phyloP scores from a whole-genome alignment of 2,113 vertebrate genomes.

The Helogale parvula region DNA sequence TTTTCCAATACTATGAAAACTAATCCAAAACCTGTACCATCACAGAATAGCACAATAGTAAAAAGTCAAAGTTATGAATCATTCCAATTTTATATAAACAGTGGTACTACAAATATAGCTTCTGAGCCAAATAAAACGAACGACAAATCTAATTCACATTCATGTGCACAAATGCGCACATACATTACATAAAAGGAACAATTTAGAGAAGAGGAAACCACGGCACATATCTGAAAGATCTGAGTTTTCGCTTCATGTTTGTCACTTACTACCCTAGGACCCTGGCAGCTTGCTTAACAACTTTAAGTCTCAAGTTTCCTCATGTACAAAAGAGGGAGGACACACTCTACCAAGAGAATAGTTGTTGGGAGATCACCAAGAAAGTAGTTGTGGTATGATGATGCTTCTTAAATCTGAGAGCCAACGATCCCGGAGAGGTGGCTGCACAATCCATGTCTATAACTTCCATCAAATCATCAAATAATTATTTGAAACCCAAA shows the following conservation, averaged over 20 bases:
- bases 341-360: neutral
- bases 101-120: neutral
- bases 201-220: neutral
- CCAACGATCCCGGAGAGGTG: neutral
- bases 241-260: neutral
- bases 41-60: neutral
- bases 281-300: neutral
- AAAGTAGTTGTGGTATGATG: neutral
- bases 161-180: neutral
- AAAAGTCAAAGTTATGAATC: neutral
- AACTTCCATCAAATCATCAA: neutral
- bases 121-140: slow-evolving; percentile 37
- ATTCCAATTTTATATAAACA: slow-evolving; percentile 14
- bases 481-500: neutral
- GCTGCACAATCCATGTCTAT: neutral
- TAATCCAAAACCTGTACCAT: neutral
- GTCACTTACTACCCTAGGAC: neutral
- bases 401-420: neutral
- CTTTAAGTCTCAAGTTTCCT: neutral
- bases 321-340: neutral
- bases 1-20: neutral
- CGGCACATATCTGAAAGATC: neutral
- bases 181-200: neutral
- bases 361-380: neutral
- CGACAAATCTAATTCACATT: neutral